Evolutionary conservation across 92 coral and sea anemone species (phyloP).

Genomic region (Palythoa heliodiscus): DNA sequence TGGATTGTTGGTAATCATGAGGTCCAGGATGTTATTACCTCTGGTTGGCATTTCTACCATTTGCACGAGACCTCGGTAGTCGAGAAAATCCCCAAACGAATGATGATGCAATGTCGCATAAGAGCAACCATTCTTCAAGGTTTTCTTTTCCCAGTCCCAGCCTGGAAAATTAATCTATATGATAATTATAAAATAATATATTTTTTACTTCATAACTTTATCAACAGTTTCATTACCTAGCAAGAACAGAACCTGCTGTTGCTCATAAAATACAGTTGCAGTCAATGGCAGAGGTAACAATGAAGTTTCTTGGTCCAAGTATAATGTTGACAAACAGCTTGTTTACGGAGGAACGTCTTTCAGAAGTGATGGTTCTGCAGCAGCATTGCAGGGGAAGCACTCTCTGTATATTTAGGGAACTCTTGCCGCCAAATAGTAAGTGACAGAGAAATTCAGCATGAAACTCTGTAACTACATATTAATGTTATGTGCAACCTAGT

Average conservation of each 20-base stretch:
- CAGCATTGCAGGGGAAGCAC: conserved; percentile 99
- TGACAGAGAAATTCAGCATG: neutral
- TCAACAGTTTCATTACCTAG: conserved; percentile 82
- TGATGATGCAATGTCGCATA: too few relatives aligned
- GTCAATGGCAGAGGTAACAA: conserved; percentile 98
- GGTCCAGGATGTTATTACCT: too few relatives aligned
- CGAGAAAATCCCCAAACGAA: too few relatives aligned
- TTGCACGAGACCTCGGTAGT: too few relatives aligned
- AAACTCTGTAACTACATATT: too few relatives aligned
- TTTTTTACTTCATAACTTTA: neutral
- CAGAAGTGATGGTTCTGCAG: conserved; percentile 96
- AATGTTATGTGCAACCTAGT: too few relatives aligned
- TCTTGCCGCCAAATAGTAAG: conserved; percentile 97
- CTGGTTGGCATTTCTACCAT: too few relatives aligned
- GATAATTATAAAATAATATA: too few relatives aligned
- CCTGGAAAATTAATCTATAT: too few relatives aligned
- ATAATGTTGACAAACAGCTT: conserved; percentile 83
- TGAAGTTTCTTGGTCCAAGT: conserved; percentile 97
- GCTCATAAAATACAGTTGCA: conserved; percentile 98
- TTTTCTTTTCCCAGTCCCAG: too few relatives aligned
- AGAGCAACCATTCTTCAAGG: too few relatives aligned
- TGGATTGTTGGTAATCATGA: too few relatives aligned
- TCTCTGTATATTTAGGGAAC: conserved; percentile 94
- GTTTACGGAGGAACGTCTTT: conserved; percentile 93
- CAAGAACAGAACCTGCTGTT: conserved; percentile 95